Percentiles rank a stretch among this genome's conserved stretches.
Evolutionary conservation across 2,113 vertebrate genomes (phyloP).

Genomic region (Tor tambroides): DNA sequence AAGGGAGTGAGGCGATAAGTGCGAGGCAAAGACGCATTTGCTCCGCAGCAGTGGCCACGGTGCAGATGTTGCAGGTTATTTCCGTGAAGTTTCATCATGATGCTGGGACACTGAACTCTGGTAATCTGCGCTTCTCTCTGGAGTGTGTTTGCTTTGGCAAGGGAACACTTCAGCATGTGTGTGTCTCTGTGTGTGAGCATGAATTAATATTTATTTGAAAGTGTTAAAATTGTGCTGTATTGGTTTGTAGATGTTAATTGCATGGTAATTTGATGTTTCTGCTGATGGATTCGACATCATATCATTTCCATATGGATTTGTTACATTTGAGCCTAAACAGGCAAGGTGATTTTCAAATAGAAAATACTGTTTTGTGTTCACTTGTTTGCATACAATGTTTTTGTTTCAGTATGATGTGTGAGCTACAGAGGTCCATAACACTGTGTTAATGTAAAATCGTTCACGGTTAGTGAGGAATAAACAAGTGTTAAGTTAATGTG

Average conservation of each 20-base stretch:
- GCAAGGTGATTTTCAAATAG: not conserved
- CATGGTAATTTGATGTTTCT: not conserved
- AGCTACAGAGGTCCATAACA: constrained; percentile 24
- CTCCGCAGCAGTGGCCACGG: constrained; percentile 47
- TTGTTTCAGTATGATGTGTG: constrained; percentile 19
- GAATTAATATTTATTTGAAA: constrained; percentile 24
- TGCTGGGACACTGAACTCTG: constrained; percentile 50
- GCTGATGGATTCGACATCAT: not conserved
- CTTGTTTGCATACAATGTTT: constrained; percentile 9
- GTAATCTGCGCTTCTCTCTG: constrained; percentile 48
- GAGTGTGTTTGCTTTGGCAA: constrained; percentile 52
- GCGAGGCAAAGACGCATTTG: constrained; percentile 49
- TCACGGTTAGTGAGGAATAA: constrained; percentile 36
- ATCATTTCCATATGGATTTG: not conserved
- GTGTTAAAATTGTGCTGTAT: not conserved
- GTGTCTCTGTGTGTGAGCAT: constrained; percentile 15
- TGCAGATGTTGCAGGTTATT: constrained; percentile 65
- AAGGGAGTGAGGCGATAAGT: constrained; percentile 30
- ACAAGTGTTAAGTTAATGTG: constrained; percentile 50
- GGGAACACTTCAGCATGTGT: constrained; percentile 36
- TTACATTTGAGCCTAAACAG: not conserved
- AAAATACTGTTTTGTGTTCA: not conserved
- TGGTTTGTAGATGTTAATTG: constrained; percentile 11
- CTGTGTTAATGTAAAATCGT: constrained; percentile 6
- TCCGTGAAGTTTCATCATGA: constrained; percentile 71